Base-by-base conservation (phyloP, 2,888 invertebrate species). In the Seira musarum region DNA sequence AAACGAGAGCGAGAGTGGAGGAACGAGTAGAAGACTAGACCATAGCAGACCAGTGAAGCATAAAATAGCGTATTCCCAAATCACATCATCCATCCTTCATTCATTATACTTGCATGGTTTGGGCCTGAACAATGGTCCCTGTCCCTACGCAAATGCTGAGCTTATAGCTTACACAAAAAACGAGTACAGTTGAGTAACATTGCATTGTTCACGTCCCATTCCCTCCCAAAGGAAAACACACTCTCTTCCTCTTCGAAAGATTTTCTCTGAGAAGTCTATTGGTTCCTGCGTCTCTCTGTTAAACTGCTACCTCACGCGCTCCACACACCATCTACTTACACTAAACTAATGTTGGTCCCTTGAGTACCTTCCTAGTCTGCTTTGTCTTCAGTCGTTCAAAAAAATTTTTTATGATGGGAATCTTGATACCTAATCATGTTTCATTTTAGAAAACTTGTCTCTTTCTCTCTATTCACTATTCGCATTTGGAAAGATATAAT, bases 91-190 rank as follows among this genome's bases (percentile, higher is more conserved):
- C 40, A 8, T 40, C 25, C 61, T 15, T 61, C 24, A 19, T 25
- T 76, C 66, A 77, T 77, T 77, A 70, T 25, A 70, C 70, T 70
- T 70, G 70, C 70, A 77, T 70, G 69, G 77, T 35, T 77, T 70
- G 70, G 68, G 65, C 70, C 46, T 40, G 6, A 30, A 77, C 57
- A 40, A 65, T 35, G 40, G 65, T 65, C 64, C 65, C 77, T 69
- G 17, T 65, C 53, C 61, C 30, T 63, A n/a, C n/a, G n/a, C n/a
- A n/a, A n/a, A n/a, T n/a, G n/a, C n/a, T n/a, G n/a, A n/a, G n/a
- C n/a, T n/a, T n/a, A n/a, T n/a, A n/a, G n/a, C n/a, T n/a, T 19
- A 21, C 22, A 71, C 24, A 64, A 2, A 1, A 1, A 24, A 64
- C 3, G n/a, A 25, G 6, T 64, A 24, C 2, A 63, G 63, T 22